Percentiles rank a stretch among this genome's conserved stretches.
These are phyloP conservation scores for Pocillopora damicornis DNA, from an alignment of 64 coral and sea anemone species.

Conservation along the genomic window DNA sequence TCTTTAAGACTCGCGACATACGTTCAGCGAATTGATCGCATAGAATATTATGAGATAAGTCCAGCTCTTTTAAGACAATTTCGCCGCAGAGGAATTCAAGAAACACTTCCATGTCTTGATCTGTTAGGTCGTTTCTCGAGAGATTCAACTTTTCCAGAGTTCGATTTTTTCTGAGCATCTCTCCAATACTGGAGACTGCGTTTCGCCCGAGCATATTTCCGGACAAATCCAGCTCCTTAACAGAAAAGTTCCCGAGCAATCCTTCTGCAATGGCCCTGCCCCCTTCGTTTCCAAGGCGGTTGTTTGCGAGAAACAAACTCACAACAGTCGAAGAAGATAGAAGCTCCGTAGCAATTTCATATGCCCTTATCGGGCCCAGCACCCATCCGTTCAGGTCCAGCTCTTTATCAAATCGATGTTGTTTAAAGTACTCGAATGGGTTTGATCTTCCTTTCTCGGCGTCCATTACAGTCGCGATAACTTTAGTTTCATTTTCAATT, in stretches of 20 bases:
- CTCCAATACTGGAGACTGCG: conserved; percentile 27
- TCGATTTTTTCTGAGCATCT: conserved; percentile 43
- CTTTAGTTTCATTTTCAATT: neutral
- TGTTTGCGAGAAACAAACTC: conserved; percentile 42
- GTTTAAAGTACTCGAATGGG: conserved; percentile 57
- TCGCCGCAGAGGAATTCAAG: conserved; percentile 32
- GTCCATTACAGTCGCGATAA: neutral
- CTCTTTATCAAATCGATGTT: conserved; percentile 27
- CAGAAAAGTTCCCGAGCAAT: conserved; percentile 26
- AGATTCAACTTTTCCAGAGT: conserved; percentile 58
- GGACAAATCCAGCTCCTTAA: conserved; percentile 59
- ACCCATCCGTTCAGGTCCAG: conserved; percentile 37
- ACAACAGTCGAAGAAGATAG: conserved; percentile 39
- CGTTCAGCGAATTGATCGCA: conserved; percentile 48
- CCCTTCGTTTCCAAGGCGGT: conserved; percentile 65
- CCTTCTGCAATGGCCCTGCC: conserved; percentile 50
- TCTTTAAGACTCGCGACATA: conserved; percentile 35
- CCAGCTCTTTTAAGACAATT: conserved; percentile 51
- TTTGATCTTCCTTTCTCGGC: conserved; percentile 19
- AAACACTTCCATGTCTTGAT: conserved; percentile 41
- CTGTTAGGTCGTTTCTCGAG: conserved; percentile 49
- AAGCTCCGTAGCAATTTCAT: conserved; percentile 21
- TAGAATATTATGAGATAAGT: conserved; percentile 68
- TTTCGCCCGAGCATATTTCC: conserved; percentile 37
- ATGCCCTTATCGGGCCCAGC: conserved; percentile 2